Evolutionary conservation across 37 sponge, comb jelly and placozoan genomes (phyloP).

Genomic region (Corticium candelabrum): DNA sequence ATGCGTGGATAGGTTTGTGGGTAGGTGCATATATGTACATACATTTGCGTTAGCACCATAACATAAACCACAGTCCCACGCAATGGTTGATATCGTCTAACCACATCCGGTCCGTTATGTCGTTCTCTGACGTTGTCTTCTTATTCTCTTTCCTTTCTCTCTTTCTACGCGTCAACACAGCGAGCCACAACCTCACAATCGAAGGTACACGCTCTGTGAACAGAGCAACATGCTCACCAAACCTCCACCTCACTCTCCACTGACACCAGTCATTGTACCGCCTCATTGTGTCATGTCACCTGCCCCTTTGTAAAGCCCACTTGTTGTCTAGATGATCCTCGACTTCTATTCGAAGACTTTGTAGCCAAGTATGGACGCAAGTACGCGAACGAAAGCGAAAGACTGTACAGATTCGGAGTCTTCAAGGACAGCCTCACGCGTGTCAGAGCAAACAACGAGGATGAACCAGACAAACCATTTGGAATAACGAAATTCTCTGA

Average conservation of each 20-base stretch:
- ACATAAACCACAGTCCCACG: no score
- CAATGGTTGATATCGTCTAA: no score
- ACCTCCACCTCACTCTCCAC: neutral
- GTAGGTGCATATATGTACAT: no score
- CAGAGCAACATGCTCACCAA: neutral
- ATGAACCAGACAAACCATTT: neutral
- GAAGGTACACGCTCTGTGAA: neutral
- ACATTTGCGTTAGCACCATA: no score
- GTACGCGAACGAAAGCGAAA: neutral
- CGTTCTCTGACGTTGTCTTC: no score
- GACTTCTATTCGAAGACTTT: neutral
- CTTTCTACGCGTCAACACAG: no score
- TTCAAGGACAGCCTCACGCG: neutral
- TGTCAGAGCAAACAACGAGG: neutral
- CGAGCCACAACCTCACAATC: no score
- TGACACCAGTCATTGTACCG: neutral
- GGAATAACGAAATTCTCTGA: neutral
- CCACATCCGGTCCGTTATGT: no score
- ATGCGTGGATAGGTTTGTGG: no score
- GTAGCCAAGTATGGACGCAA: neutral
- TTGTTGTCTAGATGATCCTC: neutral
- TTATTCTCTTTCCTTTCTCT: no score
- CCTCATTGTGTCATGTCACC: neutral
- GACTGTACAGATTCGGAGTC: neutral
- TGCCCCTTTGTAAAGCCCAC: neutral